Evolutionary conservation across 2,797 vertebrate species (phyloP), one percentile per base, ranked within the genome.

Genomic region (Crypturellus tataupa): DNA sequence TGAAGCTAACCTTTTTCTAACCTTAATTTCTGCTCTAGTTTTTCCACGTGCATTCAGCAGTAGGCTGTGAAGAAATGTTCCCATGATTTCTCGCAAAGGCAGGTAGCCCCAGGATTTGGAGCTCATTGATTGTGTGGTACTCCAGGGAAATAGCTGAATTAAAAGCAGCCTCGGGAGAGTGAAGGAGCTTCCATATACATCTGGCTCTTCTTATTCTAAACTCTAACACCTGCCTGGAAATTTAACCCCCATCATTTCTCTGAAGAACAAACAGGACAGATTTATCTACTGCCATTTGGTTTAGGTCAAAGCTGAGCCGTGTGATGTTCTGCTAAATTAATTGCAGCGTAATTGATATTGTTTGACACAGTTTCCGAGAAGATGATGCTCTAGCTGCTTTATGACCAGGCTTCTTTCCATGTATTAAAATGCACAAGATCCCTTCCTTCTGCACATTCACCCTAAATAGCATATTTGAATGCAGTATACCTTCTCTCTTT

Each of bases 21-120:
- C 92, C 93, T 96, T 97, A 96, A 97, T 97, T 98, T 98, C 96
- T 97, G 96, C 95, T 97, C 91, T 97, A 97, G 96, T 97, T 97
- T 98, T 97, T 96, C 90, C 87, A 96, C 77, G 92, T 79, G 83
- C 91, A 81, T 96, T 97, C 93, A 90, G 65, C 84, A 64, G 85
- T 79, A 91, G 78, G 85, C 81, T 97, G 95, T 89, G 79, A 96
- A 97, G 96, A 95, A 94, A 94, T 15, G 80, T 96, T 97, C 93
- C 73, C 68, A 79, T 96, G 92, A 88, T 93, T 97, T 97, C 72
- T 85, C 24, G 40, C 53, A 72, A 97, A 96, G 47, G 27, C 92
- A 97, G 96, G 97, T 97, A 97, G 97, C 97, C 97, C 95, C 93
- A 98, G 97, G 97, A 98, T 97, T 97, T 97, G 94, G 94, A 98